A percentile compares a stretch with the other conserved stretches of the same genome.
These are phyloP conservation scores for Mungos mungo DNA, from an alignment of 2,113 vertebrate genomes.

Conservation along the genomic window DNA sequence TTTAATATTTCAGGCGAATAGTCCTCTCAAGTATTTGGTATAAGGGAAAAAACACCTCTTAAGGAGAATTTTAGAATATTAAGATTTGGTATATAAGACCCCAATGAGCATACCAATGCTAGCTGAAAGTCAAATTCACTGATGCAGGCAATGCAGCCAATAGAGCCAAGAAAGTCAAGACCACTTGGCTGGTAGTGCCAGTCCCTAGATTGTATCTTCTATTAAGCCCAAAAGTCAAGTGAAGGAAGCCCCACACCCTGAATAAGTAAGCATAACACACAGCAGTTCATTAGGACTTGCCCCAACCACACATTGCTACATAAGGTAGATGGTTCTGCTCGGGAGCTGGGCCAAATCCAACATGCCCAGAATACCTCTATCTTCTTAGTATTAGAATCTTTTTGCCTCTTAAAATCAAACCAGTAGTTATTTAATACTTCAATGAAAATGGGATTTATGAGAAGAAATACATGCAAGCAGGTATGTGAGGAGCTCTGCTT, in stretches of 20 bases:
- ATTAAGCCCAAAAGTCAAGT: neutral
- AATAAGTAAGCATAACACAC: constrained; percentile 16
- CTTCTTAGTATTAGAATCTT: neutral
- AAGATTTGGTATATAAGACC: neutral
- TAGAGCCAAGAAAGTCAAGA: neutral
- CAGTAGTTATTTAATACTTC: neutral
- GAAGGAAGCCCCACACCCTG: neutral
- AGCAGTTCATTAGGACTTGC: neutral
- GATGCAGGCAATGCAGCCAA: neutral
- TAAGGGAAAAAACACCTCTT: neutral
- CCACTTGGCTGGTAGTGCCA: neutral
- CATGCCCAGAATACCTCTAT: constrained; percentile 1
- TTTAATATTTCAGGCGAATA: constrained; percentile 24
- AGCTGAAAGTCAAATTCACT: neutral
- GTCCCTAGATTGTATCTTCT: neutral
- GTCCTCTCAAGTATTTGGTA: constrained; percentile 34
- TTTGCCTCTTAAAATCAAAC: constrained; percentile 1
- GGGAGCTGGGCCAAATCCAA: neutral
- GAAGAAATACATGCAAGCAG: neutral
- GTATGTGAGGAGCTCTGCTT: neutral
- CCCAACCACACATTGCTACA: neutral
- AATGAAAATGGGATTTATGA: neutral
- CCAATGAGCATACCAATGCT: neutral
- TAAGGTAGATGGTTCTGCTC: constrained; percentile 1
- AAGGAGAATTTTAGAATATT: neutral